A percentile compares a stretch with the other conserved stretches of the same genome.
phyloP scores from a whole-genome alignment of 2,888 invertebrate species.

The Spilosoma lubricipeda region DNA sequence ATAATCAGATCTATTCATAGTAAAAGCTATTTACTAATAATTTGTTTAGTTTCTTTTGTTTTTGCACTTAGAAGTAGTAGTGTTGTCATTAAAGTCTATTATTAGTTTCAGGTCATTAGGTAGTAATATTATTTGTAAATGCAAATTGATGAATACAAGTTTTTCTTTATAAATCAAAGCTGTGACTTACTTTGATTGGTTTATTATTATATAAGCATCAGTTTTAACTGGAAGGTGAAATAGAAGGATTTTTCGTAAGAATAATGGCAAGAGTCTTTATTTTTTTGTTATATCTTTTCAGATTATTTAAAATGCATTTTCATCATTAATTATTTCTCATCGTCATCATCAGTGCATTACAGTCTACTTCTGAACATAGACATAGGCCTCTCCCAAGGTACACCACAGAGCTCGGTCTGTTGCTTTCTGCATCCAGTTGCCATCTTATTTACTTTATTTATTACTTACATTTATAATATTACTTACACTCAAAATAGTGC shows the following conservation, averaged over 20 bases:
- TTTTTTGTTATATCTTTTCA: conserved; percentile 11
- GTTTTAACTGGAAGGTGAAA: neutral
- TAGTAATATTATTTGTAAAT: neutral
- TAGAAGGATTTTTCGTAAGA: neutral
- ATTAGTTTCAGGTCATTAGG: neutral
- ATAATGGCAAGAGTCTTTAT: conserved; percentile 5
- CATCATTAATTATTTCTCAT: neutral
- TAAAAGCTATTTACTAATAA: neutral
- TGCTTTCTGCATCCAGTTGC: no score
- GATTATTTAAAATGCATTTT: no score
- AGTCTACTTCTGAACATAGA: neutral
- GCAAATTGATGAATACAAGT: neutral
- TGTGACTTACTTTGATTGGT: neutral
- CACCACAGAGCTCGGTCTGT: no score
- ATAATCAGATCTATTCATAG: neutral
- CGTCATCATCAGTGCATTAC: neutral
- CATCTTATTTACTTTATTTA: no score
- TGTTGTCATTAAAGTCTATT: neutral
- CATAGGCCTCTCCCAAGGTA: no score
- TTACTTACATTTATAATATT: neutral
- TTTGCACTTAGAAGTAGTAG: neutral
- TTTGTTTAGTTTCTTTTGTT: neutral
- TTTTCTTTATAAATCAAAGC: neutral
- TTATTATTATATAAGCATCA: neutral
- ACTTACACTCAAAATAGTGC: conserved; percentile 3